Conservation (phyloP, 2,888 invertebrate genomes). For the Drosophila ustulata region DNA sequence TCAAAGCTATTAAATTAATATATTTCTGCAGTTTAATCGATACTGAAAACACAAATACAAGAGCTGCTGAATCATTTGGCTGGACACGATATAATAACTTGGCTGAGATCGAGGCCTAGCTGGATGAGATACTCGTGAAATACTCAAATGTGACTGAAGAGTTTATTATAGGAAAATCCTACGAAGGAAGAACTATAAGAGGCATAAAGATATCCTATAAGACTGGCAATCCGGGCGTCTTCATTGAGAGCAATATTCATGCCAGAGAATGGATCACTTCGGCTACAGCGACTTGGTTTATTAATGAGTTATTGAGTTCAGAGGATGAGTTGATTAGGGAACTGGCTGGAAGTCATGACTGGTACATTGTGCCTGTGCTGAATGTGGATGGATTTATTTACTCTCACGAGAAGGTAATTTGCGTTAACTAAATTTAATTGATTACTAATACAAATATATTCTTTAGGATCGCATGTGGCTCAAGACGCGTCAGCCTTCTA, state of each 20-base stretch:
- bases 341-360: constrained; percentile 89
- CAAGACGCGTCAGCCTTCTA: constrained; percentile 86
- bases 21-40: constrained; percentile 84
- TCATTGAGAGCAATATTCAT: constrained; percentile 88
- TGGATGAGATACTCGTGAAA: constrained; percentile 85
- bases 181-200: constrained; percentile 87
- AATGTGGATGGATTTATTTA: constrained; percentile 91
- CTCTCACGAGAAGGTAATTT: constrained; percentile 86
- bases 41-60: constrained; percentile 57
- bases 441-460: neutral
- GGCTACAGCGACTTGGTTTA: constrained; percentile 88
- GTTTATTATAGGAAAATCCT: constrained; percentile 86
- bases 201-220: constrained; percentile 85
- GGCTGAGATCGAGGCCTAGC: constrained; percentile 87
- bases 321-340: constrained; percentile 86
- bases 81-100: constrained; percentile 87
- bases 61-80: constrained; percentile 80
- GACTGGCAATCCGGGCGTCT: constrained; percentile 86
- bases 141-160: constrained; percentile 86
- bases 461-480: constrained; percentile 86
- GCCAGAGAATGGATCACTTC: constrained; percentile 90
- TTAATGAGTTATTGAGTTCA: constrained; percentile 89
- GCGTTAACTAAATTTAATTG: too few species aligned
- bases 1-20: neutral
- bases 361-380: constrained; percentile 90